Conservation (phyloP, 1,140 invertebrate species). For the Papilio polyxenes region DNA sequence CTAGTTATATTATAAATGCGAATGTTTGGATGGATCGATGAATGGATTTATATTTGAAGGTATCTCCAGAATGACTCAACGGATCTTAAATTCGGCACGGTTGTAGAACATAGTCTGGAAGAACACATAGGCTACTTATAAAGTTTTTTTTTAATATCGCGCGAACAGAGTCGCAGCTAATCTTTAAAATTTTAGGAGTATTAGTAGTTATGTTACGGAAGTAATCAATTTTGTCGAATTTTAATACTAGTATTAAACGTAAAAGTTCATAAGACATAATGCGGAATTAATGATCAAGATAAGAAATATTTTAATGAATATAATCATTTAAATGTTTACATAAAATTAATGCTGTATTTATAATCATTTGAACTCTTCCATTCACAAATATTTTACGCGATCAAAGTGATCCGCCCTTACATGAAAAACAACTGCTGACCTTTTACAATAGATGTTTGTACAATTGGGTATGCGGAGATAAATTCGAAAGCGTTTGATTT, state of each 20-base stretch:
- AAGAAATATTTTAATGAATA: neutral
- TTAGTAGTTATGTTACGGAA: neutral
- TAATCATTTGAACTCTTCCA: no score
- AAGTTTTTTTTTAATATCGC: no score
- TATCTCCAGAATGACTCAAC: no score
- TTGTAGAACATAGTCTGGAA: no score
- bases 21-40: no score
- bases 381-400: neutral
- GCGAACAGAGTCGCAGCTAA: no score
- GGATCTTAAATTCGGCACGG: no score
- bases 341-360: no score
- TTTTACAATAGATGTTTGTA: neutral
- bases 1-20: no score
- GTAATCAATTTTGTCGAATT: conserved; percentile 1
- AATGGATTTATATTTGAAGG: no score
- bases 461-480: neutral
- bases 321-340: neutral
- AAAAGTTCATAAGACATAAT: neutral
- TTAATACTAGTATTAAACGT: neutral
- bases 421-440: neutral
- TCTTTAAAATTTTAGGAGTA: conserved; percentile 3
- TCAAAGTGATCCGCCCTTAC: neutral
- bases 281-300: neutral
- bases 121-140: no score
- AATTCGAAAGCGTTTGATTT: conserved; percentile 9